phyloP scores from a whole-genome alignment of 2,113 vertebrate genomes.

The Sapajus apella region DNA sequence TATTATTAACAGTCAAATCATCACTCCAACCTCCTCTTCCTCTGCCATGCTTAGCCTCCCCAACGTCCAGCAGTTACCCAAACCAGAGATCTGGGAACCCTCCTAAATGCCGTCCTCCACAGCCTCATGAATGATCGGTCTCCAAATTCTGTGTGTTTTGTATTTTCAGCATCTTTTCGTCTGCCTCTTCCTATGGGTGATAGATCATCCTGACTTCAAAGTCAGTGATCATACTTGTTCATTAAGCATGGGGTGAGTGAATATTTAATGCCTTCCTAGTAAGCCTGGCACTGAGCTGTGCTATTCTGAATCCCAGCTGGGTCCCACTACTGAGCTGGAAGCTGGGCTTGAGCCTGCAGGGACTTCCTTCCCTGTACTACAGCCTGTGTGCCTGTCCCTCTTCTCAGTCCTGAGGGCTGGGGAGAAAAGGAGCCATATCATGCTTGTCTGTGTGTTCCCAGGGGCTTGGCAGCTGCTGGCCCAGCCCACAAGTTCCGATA shows the following conservation, averaged over 20 bases:
- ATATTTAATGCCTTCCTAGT: fast-evolving
- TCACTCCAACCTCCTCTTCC: not conserved
- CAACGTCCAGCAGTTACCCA: not conserved
- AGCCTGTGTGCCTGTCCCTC: not conserved
- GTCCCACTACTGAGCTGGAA: too few relatives aligned
- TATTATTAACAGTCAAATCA: fast-evolving
- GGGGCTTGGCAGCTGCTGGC: not conserved
- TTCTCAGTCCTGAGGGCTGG: not conserved
- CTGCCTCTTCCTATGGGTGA: not conserved
- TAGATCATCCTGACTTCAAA: not conserved
- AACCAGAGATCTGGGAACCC: not conserved
- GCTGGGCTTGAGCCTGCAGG: not conserved
- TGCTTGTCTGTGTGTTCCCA: not conserved
- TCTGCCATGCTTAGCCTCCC: not conserved
- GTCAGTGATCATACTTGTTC: not conserved
- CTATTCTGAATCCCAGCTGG: not conserved
- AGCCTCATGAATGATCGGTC: not conserved
- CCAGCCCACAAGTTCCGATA: not conserved
- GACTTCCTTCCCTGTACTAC: not conserved
- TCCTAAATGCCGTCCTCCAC: not conserved
- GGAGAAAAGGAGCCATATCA: not conserved
- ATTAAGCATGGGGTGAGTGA: fast-evolving
- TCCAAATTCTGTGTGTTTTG: not conserved
- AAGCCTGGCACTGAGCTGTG: not conserved
- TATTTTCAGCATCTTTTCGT: not conserved